A percentile compares a stretch with the other conserved stretches of the same genome.
Conservation (phyloP, 2,113 vertebrate species). For the Petaurus breviceps region DNA sequence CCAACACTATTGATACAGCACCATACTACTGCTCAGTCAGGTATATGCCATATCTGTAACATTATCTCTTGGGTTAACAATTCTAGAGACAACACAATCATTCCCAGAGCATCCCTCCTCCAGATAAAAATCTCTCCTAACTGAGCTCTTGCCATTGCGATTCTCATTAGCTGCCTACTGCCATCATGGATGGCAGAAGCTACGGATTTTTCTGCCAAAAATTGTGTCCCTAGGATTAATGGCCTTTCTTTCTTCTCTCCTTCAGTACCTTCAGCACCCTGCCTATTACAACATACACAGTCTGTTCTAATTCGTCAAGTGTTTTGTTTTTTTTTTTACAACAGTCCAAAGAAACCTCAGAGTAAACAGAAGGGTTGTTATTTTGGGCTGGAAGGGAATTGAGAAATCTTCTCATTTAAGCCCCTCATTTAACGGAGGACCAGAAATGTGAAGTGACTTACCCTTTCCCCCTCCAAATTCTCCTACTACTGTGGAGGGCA, state of each 20-base stretch:
- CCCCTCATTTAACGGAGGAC: too few species aligned
- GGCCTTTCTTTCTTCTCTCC: neutral
- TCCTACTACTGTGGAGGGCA: too few species aligned
- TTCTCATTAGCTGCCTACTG: neutral
- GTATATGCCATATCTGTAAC: neutral
- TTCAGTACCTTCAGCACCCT: neutral
- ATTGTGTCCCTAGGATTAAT: neutral
- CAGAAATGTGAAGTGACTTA: too few species aligned
- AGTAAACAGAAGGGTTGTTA: neutral
- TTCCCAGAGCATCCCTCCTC: neutral
- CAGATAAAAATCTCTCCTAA: neutral
- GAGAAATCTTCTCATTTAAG: too few species aligned
- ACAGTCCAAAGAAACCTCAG: neutral
- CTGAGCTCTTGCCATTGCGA: neutral
- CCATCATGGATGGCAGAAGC: neutral
- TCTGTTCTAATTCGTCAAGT: neutral
- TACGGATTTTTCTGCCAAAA: neutral
- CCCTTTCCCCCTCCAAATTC: too few species aligned
- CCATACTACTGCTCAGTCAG: neutral
- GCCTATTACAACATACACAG: neutral
- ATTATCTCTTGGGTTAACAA: neutral
- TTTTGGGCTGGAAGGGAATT: neutral
- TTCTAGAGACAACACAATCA: neutral
- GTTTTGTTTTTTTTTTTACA: neutral
- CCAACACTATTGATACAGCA: neutral